Evolutionary conservation across 2,797 vertebrate genomes (phyloP).

Genomic region (Triplophysa yarkandensis): DNA sequence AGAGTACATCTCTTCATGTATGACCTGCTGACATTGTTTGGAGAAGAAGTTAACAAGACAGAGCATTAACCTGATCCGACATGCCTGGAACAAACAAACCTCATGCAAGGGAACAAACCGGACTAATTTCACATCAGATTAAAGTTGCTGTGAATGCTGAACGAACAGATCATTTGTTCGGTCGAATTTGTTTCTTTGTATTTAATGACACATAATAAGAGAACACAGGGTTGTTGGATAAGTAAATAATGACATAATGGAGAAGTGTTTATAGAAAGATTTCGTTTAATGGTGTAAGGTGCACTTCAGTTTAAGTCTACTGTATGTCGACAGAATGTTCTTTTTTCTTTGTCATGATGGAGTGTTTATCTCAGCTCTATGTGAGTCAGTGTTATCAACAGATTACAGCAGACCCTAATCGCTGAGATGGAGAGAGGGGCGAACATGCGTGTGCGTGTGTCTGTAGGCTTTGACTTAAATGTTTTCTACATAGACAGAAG

Average conservation of each 20-base stretch:
- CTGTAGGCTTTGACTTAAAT: constrained; percentile 60
- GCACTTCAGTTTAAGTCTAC: constrained; percentile 11
- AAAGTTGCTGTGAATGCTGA: neutral
- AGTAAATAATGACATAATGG: constrained; percentile 10
- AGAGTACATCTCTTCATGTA: neutral
- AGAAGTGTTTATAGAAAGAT: neutral
- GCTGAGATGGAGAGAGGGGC: neutral
- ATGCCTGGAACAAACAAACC: neutral
- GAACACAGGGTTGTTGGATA: neutral
- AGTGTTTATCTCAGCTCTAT: constrained; percentile 23
- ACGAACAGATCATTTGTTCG: neutral
- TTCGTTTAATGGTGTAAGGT: constrained; percentile 2
- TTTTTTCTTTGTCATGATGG: constrained; percentile 34
- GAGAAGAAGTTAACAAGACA: constrained; percentile 30
- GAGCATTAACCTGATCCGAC: constrained; percentile 7
- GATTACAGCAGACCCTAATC: constrained; percentile 29
- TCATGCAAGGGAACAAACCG: constrained; percentile 3
- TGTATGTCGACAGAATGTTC: constrained; percentile 15
- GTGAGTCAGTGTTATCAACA: constrained; percentile 45
- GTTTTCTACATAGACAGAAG: constrained; percentile 42
- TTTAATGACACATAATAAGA: constrained; percentile 10
- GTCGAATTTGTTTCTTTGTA: neutral
- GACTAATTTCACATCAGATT: constrained; percentile 28
- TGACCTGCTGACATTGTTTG: constrained; percentile 34
- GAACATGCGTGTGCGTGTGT: constrained; percentile 15